Conservation (phyloP, 2,888 invertebrate species). For the Tetramorium bicarinatum region DNA sequence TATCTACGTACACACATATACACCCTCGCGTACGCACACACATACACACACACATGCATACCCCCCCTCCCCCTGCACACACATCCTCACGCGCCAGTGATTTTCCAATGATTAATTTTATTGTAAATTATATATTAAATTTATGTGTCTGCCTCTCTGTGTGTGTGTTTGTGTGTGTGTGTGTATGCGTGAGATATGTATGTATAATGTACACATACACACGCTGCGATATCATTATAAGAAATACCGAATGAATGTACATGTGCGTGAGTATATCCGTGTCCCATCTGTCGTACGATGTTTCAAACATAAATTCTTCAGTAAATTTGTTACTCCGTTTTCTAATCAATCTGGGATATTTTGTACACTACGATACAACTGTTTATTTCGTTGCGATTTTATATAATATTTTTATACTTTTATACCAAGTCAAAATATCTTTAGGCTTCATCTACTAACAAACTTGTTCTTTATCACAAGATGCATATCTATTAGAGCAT, state of each 20-base stretch:
- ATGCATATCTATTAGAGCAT: slow-evolving; percentile 4
- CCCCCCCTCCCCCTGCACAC: too few species aligned
- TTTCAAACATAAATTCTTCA: neutral
- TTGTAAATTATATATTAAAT: neutral
- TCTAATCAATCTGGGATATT: neutral
- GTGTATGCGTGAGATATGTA: neutral
- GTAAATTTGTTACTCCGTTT: neutral
- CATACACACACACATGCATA: neutral
- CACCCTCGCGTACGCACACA: neutral
- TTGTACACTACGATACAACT: neutral
- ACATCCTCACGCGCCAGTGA: neutral
- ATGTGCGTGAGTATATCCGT: neutral
- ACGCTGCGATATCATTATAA: neutral
- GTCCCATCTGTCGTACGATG: neutral
- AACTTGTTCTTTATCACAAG: neutral
- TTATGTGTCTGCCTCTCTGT: neutral
- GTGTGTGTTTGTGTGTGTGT: neutral
- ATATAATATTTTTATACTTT: slow-evolving; percentile 12
- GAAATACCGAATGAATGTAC: neutral
- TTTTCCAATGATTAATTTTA: slow-evolving; percentile 5
- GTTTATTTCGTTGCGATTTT: slow-evolving; percentile 5
- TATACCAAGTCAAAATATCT: neutral
- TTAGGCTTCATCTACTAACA: neutral
- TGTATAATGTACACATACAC: neutral
- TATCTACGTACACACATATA: neutral